Evolutionary conservation across 2,888 invertebrate genomes (phyloP), one percentile per base, ranked within the genome.

Genomic region (Drosophila setosimentum): DNA sequence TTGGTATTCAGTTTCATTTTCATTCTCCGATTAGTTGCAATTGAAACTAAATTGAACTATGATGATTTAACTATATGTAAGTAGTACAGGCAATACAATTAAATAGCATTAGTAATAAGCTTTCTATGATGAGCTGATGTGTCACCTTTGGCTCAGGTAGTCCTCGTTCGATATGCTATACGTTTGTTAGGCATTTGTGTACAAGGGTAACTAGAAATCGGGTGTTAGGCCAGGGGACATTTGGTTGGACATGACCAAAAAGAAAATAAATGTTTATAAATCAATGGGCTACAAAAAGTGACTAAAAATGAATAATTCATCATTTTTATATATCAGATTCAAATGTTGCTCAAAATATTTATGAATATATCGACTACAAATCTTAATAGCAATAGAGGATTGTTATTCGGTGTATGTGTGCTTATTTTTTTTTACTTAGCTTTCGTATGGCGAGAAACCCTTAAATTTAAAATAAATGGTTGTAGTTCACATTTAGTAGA

Each of bases 111-210:
- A 86, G 29, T 89, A 89, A 89, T 72, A 86, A 86, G 85, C 85
- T 68, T 87, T 72, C 71, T 70, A 73, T 24, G 76, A 89, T 89
- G 85, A 87, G 82, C 85, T 85, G 90, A 89, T 85, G 90, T 86
- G 85, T 81, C 89, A 89, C 85, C 90, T 87, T 80, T 89, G 68
- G 71, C 68, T 80, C 69, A 87, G 85, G 67, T 82, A 59, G 69
- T 89, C 89, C 70, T 81, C 73, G 65, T 61, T 27, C 24, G 45
- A 24, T 24, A 68, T 73, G 63, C 51, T 69, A 76, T 64, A 64
- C 68, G 68, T 68, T 71, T 67, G 84, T 88, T 86, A 79, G 84
- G 84, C 79, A 33, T 73, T 74, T 74, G 74, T 75, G 73, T 83
- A 77, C 58, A 74, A 65, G 74, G 76, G 74, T 84, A 89, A 80